phyloP scores from a whole-genome alignment of 2,113 vertebrate genomes.

The Hydrolagus affinis region DNA sequence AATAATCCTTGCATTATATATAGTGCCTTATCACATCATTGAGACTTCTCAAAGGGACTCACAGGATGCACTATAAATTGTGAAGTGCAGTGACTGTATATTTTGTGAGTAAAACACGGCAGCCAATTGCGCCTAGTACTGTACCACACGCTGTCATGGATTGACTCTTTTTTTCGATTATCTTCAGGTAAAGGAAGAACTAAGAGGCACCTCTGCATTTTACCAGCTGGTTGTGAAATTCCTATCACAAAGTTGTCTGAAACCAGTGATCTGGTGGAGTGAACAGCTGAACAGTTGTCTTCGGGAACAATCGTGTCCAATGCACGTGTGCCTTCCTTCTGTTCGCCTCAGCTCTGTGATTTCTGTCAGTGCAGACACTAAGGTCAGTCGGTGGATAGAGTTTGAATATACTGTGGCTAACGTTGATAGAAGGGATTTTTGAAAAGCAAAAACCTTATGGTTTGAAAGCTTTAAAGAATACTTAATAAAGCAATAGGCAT shows the following conservation, averaged over 20 bases:
- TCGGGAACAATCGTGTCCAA: constrained; percentile 37
- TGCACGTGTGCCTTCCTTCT: constrained; percentile 43
- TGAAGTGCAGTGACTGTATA: too few species aligned
- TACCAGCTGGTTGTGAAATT: constrained; percentile 45
- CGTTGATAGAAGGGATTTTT: too few species aligned
- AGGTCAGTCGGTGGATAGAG: constrained; percentile 40
- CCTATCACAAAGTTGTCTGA: constrained; percentile 45
- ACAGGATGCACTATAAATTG: too few species aligned
- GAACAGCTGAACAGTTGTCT: constrained; percentile 42
- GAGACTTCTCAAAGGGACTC: too few species aligned
- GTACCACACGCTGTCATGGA: too few species aligned
- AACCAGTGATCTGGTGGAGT: constrained; percentile 46
- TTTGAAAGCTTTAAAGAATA: too few species aligned
- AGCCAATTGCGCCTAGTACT: too few species aligned
- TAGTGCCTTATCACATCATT: too few species aligned
- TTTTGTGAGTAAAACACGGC: too few species aligned
- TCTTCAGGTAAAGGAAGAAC: constrained; percentile 41
- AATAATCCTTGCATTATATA: too few species aligned
- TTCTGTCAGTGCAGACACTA: constrained; percentile 44
- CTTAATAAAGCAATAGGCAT: too few species aligned
- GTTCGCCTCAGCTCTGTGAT: constrained; percentile 45
- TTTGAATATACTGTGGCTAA: background rate
- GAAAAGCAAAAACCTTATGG: too few species aligned
- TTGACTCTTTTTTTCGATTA: constrained; percentile 21
- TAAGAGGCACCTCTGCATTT: constrained; percentile 40